Evolutionary conservation across 1,140 invertebrate genomes (phyloP).

Genomic region (Nebria ingens): DNA sequence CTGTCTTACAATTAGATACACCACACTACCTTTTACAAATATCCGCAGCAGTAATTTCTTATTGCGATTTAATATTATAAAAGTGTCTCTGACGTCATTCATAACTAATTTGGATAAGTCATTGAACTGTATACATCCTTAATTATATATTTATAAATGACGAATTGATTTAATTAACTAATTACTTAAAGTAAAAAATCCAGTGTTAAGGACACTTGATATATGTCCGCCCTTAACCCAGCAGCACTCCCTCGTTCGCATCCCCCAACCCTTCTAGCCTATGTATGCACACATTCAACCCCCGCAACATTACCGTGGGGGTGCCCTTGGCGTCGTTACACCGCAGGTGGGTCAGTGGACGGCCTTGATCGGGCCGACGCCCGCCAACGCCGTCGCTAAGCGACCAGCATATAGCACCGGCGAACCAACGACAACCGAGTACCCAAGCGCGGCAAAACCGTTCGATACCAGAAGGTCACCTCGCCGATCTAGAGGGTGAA

Average conservation of each 20-base stretch:
- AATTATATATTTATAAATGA: no score
- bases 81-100: no score
- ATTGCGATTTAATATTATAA: no score
- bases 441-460: not conserved
- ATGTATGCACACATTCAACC: not conserved
- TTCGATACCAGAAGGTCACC: constrained; percentile 5
- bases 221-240: constrained; percentile 11
- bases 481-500: no score
- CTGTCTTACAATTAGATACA: no score
- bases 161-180: no score
- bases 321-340: constrained; percentile 7
- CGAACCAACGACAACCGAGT: not conserved
- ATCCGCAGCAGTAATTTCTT: no score
- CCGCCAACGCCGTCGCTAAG: not conserved
- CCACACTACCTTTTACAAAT: no score
- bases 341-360: constrained; percentile 18
- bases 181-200: no score
- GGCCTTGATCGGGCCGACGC: constrained; percentile 16
- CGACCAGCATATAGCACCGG: not conserved
- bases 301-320: constrained; percentile 4
- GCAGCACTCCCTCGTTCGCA: not conserved
- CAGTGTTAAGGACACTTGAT: no score
- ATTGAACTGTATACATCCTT: no score
- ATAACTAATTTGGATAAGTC: no score
- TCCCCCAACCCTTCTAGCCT: not conserved